phyloP scores from a whole-genome alignment of 1,140 invertebrate species.

The Choristoneura fumiferana region DNA sequence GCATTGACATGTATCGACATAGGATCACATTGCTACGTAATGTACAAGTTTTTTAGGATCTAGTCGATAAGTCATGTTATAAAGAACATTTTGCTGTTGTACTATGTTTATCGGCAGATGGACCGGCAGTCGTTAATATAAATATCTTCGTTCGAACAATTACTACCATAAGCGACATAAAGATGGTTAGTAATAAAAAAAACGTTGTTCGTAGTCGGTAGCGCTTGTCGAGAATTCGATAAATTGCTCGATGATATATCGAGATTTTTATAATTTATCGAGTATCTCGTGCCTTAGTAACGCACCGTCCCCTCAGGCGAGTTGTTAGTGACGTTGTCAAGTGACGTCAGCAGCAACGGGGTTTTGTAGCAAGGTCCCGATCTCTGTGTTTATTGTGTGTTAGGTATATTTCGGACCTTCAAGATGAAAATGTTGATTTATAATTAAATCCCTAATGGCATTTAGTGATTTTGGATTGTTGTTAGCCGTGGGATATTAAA shows the following conservation, averaged over 20 bases:
- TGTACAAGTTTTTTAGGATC: no score
- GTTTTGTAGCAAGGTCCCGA: slow-evolving; percentile 6
- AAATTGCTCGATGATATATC: background rate
- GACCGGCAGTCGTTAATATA: slow-evolving; percentile 94
- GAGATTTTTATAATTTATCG: slow-evolving; percentile 2
- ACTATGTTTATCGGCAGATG: slow-evolving; percentile 82
- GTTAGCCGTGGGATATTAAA: no score
- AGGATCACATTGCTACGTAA: no score
- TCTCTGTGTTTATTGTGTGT: slow-evolving; percentile 16
- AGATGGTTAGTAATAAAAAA: slow-evolving; percentile 92
- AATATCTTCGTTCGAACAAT: slow-evolving; percentile 98
- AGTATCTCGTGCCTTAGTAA: slow-evolving; percentile 10
- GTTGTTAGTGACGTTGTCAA: background rate
- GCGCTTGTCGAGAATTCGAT: slow-evolving; percentile 13
- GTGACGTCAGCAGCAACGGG: background rate
- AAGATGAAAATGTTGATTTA: background rate
- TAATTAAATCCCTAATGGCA: no score
- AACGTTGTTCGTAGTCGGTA: slow-evolving; percentile 14
- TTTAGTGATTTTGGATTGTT: no score
- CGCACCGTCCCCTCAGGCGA: background rate
- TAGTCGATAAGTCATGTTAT: no score
- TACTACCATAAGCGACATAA: slow-evolving; percentile 98
- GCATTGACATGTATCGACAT: no score
- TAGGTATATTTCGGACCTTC: slow-evolving; percentile 6
- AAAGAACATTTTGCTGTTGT: slow-evolving; percentile 18